Conservation (phyloP, 2,797 vertebrate genomes). For the Coregonus ussuriensis region DNA sequence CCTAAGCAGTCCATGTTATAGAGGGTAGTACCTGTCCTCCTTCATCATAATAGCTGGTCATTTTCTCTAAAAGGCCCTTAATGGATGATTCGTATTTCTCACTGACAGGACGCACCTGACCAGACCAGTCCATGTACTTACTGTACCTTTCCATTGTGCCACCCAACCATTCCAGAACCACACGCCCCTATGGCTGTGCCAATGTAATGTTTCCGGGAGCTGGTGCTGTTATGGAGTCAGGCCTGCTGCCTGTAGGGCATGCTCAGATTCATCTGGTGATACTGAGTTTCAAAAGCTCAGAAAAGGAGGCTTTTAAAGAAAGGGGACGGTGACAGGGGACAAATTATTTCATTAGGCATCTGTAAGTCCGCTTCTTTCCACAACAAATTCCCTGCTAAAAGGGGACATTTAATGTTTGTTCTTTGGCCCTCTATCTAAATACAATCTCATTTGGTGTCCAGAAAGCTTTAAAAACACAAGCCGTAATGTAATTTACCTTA, state of each 20-base stretch:
- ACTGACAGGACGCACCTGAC: neutral
- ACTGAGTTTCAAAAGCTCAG: conserved; percentile 18
- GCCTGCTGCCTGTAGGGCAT: conserved; percentile 27
- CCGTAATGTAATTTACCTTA: conserved; percentile 35
- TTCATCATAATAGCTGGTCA: neutral
- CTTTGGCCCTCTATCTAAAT: conserved; percentile 46
- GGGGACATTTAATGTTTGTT: conserved; percentile 38
- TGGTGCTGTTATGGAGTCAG: conserved; percentile 18
- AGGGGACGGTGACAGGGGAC: conserved; percentile 35
- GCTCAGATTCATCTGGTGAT: conserved; percentile 44
- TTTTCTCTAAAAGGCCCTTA: neutral
- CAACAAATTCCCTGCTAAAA: conserved; percentile 47
- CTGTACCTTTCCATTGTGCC: neutral
- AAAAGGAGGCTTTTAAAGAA: conserved; percentile 46
- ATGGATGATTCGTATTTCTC: neutral
- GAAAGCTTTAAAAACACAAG: conserved; percentile 22
- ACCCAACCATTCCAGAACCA: neutral
- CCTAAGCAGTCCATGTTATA: neutral
- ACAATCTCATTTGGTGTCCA: conserved; percentile 39
- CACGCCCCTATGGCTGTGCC: neutral
- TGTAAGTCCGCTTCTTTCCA: conserved; percentile 37
- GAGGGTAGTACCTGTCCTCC: neutral
- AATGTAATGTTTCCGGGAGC: conserved; percentile 20
- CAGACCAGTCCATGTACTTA: neutral
- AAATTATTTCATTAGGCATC: conserved; percentile 53